Conservation (phyloP, 2,888 invertebrate genomes). For the Gortyna flavago region DNA sequence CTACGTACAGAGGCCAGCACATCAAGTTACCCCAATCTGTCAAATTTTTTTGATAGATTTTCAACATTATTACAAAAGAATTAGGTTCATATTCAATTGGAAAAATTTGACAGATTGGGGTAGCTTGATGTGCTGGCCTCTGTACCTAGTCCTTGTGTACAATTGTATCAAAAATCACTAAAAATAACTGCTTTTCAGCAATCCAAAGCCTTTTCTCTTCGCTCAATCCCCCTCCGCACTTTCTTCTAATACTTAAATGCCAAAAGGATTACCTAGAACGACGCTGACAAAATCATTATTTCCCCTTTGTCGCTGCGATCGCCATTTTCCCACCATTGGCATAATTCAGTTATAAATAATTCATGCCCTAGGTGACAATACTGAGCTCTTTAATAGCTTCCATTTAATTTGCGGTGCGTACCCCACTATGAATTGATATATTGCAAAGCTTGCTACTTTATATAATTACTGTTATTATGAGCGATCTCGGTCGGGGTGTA, state of each 20-base stretch:
- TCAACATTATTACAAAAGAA: no score
- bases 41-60: no score
- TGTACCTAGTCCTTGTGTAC: no score
- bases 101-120: no score
- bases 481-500: background rate
- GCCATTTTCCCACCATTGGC: slow-evolving; percentile 62
- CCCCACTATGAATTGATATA: slow-evolving; percentile 61
- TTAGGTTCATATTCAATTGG: no score
- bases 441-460: slow-evolving; percentile 35
- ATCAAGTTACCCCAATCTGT: no score
- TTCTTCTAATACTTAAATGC: slow-evolving; percentile 46
- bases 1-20: no score
- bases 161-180: background rate
- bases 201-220: background rate
- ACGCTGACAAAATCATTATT: slow-evolving; percentile 59
- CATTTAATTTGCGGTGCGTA: slow-evolving; percentile 72
- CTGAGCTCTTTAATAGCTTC: slow-evolving; percentile 71
- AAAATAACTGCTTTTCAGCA: background rate
- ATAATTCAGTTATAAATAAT: slow-evolving; percentile 77
- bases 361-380: slow-evolving; percentile 71
- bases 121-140: no score
- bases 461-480: slow-evolving; percentile 27
- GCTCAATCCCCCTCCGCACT: background rate
- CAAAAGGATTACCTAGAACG: slow-evolving; percentile 57
- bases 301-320: slow-evolving; percentile 47